Evolutionary conservation across 1,140 invertebrate genomes (phyloP).

Genomic region (Megathymus violae): DNA sequence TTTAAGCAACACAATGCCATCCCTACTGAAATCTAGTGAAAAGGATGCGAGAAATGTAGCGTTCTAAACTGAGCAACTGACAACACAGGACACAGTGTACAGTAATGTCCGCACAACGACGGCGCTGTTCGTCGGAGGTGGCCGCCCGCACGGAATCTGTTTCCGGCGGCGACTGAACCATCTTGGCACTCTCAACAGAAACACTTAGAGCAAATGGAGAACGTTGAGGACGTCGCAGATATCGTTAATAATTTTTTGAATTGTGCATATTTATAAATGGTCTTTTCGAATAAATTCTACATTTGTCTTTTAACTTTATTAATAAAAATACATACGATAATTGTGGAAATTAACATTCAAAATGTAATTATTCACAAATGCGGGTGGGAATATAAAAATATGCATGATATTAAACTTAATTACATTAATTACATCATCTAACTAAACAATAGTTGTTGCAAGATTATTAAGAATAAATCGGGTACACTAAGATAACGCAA

Average conservation of each 20-base stretch:
- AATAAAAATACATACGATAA: too few species aligned
- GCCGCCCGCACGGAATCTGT: conserved; percentile 60
- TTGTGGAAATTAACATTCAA: too few species aligned
- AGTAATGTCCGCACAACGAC: conserved; percentile 44
- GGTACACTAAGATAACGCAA: too few species aligned
- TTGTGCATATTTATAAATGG: too few species aligned
- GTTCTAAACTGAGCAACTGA: conserved; percentile 3
- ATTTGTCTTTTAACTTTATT: too few species aligned
- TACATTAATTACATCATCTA: too few species aligned
- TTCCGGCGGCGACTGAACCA: conserved; percentile 76
- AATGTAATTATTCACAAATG: too few species aligned
- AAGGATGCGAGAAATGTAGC: conserved; percentile 16
- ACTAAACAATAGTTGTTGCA: too few species aligned
- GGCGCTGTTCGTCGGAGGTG: conserved; percentile 54
- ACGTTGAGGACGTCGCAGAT: conserved; percentile 15
- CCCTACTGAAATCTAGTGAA: conserved; percentile 2
- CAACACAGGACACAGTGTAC: conserved; percentile 11
- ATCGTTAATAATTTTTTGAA: neutral
- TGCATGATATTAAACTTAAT: too few species aligned
- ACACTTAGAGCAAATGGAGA: conserved; percentile 55
- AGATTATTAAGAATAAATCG: too few species aligned
- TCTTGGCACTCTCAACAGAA: conserved; percentile 68
- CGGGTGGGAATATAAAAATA: too few species aligned
- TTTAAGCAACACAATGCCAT: neutral
- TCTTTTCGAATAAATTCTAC: too few species aligned